Percentiles rank a stretch among this genome's conserved stretches.
Conservation (phyloP, 2,797 vertebrate genomes). For the Chelon labrosus region DNA sequence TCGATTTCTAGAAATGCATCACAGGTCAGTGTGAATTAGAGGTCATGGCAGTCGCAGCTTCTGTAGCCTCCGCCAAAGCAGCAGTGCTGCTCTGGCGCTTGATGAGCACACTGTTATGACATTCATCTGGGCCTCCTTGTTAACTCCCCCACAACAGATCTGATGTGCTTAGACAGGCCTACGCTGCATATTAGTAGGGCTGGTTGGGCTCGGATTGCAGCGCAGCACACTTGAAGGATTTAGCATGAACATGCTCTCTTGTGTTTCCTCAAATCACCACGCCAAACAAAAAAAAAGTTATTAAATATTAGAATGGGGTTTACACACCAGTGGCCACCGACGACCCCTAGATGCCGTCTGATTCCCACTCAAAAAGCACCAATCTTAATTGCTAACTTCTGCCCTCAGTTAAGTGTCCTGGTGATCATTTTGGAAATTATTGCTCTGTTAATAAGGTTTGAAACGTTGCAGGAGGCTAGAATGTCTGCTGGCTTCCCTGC, state of each 20-base stretch:
- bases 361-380: background rate
- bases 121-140: conserved; percentile 78
- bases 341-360: background rate
- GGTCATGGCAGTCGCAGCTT: conserved; percentile 46
- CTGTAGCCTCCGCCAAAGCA: conserved; percentile 43
- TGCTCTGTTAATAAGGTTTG: background rate
- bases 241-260: conserved; percentile 43
- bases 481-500: background rate
- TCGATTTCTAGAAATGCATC: conserved; percentile 61
- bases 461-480: background rate
- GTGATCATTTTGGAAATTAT: background rate
- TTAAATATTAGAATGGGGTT: conserved; percentile 18
- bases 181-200: conserved; percentile 63
- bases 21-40: conserved; percentile 60
- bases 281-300: conserved; percentile 30
- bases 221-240: conserved; percentile 58
- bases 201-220: conserved; percentile 62
- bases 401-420: background rate
- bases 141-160: conserved; percentile 76
- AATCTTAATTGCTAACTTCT: background rate
- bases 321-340: background rate
- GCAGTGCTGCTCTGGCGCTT: conserved; percentile 44
- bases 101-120: conserved; percentile 79
- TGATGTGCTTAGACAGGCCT: conserved; percentile 79
- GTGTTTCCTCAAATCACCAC: conserved; percentile 30